These are phyloP conservation scores for Hepsetus odoe DNA, from an alignment of 2,113 vertebrate species.

Conservation along the genomic window DNA sequence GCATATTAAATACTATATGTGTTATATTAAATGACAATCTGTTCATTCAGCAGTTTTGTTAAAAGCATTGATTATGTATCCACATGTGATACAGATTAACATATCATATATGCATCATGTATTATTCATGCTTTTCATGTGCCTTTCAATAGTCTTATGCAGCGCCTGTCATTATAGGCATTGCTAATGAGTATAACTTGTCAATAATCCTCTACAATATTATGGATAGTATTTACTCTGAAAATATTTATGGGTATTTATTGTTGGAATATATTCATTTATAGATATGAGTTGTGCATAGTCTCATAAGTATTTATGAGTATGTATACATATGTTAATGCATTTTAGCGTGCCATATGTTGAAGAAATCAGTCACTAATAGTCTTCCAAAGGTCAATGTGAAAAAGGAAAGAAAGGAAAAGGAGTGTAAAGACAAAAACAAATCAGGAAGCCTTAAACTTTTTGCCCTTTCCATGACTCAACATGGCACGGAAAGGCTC, in stretches of 20 bases:
- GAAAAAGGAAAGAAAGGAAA: constrained; percentile 6
- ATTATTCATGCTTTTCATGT: constrained; percentile 6
- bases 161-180: not conserved
- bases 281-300: not conserved
- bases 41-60: constrained; percentile 1
- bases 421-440: not conserved
- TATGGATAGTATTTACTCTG: not conserved
- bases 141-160: not conserved
- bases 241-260: not conserved
- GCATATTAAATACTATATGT: not conserved
- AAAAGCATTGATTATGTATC: not conserved
- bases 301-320: constrained; percentile 9
- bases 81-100: constrained; percentile 17
- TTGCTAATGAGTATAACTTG: constrained; percentile 6
- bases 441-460: not conserved
- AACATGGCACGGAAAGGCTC: constrained; percentile 19
- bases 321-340: constrained; percentile 14
- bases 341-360: not conserved
- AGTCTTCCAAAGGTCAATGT: not conserved
- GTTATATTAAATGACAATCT: too few relatives aligned
- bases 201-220: not conserved
- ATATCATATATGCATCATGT: not conserved
- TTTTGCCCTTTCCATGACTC: constrained; percentile 30
- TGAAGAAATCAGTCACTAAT: constrained; percentile 15
- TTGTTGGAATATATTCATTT: not conserved